Conservation (phyloP, 2,888 invertebrate genomes). For the Habroteleia sp. region DNA sequence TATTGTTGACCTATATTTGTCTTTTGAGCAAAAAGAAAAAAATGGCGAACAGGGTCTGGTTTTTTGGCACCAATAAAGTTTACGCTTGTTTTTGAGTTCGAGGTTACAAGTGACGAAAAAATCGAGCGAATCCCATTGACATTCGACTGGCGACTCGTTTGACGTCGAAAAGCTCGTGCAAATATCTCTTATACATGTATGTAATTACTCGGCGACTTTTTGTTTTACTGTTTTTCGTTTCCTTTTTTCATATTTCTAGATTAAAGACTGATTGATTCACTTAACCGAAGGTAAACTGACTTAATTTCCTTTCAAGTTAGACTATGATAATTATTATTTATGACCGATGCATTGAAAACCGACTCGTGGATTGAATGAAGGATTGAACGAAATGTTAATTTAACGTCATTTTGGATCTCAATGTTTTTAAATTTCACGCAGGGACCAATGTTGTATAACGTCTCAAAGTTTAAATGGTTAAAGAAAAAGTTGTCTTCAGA, state of each 20-base stretch:
- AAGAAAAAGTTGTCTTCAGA: too few relatives aligned
- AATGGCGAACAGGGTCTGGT: slow-evolving; percentile 9
- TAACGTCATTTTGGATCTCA: slow-evolving; percentile 18
- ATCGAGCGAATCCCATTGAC: slow-evolving; percentile 45
- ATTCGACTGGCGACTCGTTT: slow-evolving; percentile 50
- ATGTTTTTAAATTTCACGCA: slow-evolving; percentile 33
- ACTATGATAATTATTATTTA: slow-evolving; percentile 8
- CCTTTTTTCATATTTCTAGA: slow-evolving; percentile 1
- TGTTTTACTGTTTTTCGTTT: slow-evolving; percentile 8
- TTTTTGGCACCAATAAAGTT: slow-evolving; percentile 36
- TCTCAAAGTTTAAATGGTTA: too few relatives aligned
- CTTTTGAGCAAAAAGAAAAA: slow-evolving; percentile 13
- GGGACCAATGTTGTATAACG: slow-evolving; percentile 4
- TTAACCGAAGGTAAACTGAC: slow-evolving; percentile 22
- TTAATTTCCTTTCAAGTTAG: slow-evolving; percentile 25
- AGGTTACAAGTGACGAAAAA: slow-evolving; percentile 49
- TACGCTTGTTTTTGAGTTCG: slow-evolving; percentile 50
- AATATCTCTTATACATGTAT: slow-evolving; percentile 27
- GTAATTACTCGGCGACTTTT: slow-evolving; percentile 29
- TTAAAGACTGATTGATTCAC: slow-evolving; percentile 27
- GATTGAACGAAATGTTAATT: too few relatives aligned
- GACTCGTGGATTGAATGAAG: too few relatives aligned
- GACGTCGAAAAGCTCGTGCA: slow-evolving; percentile 49
- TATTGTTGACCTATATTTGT: slow-evolving; percentile 43
- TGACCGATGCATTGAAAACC: slow-evolving; percentile 10